These are phyloP conservation scores for Dreissena rostriformis DNA, from an alignment of 1,140 invertebrate species.

Conservation along the genomic window DNA sequence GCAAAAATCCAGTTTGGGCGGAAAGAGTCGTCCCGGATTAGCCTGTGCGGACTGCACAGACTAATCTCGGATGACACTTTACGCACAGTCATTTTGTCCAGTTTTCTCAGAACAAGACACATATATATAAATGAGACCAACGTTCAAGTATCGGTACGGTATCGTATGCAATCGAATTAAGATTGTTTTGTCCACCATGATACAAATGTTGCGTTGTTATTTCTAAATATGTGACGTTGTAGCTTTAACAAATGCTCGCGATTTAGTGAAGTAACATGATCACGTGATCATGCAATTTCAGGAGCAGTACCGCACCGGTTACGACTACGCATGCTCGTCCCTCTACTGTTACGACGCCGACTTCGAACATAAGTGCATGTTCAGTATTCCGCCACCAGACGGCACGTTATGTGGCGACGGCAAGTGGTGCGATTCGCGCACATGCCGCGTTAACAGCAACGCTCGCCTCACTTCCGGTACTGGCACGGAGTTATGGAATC, in stretches of 20 bases:
- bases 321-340: constrained; percentile 25
- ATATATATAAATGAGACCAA: too few relatives aligned
- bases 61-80: too few relatives aligned
- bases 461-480: not conserved
- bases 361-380: constrained; percentile 24
- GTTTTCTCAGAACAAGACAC: too few relatives aligned
- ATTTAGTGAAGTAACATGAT: not conserved
- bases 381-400: constrained; percentile 46
- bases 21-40: too few relatives aligned
- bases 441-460: not conserved
- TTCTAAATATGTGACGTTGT: not conserved
- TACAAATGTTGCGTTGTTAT: too few relatives aligned
- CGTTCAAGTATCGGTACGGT: too few relatives aligned
- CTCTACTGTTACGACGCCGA: constrained; percentile 38
- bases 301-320: constrained; percentile 31
- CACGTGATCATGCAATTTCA: not conserved
- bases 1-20: too few relatives aligned
- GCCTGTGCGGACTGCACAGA: too few relatives aligned
- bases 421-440: constrained; percentile 4
- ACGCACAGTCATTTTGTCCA: too few relatives aligned
- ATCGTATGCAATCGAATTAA: too few relatives aligned
- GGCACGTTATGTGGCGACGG: constrained; percentile 44
- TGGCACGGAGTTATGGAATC: not conserved
- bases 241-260: not conserved
- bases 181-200: too few relatives aligned